Base-by-base conservation (phyloP, 2,888 invertebrate genomes). In the Synergus umbraculus region DNA sequence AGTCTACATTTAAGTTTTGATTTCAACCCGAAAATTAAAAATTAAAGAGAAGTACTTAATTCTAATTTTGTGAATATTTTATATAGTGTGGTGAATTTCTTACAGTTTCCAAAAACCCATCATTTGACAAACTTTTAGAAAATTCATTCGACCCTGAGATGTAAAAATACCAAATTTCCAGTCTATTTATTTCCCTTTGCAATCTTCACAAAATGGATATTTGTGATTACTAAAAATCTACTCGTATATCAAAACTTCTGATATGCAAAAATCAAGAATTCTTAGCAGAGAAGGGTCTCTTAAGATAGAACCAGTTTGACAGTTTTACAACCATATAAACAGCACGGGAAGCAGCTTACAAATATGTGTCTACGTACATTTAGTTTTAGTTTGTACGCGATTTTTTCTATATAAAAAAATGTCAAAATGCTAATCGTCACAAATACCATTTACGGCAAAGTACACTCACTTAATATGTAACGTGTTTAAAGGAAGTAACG, bases 111-210 rank as follows among this genome's bases (percentile, higher is more conserved):
- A 60, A 12, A 60, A 18, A 22, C 12, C 12, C 60, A 60, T 5
- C 60, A 60, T 22, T 12, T 22, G 1, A 60, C 12, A 60, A 22
- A 22, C 60, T 60, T 60, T 60, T 60, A 60, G 60, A 60, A 60
- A 60, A 60, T 10, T 22, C 60, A 18, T 5, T 13, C 60, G 60
- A 12, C 12, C 22, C 22, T 29, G 22, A 60, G 4, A 22, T 60
- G 60, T 60, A 22, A 60, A 60, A 60, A 60, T 60, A 60, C 12
- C 22, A 22, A 60, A 60, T 60, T 60, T 60, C 60, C 60, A 60
- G 22, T 22, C 4, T 22, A 22, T 60, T 60, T 12, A 12, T 22
- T 29, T 60, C 12, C 18, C 0, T 22, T 22, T 4, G 12, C 22
- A 60, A 60, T 22, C 4, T 18, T 60, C 12, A 4, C 18, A 22